Percentiles rank a stretch among this genome's conserved stretches.
Evolutionary conservation across 2,888 invertebrate species (phyloP).

Genomic region (Campoletis raptor): DNA sequence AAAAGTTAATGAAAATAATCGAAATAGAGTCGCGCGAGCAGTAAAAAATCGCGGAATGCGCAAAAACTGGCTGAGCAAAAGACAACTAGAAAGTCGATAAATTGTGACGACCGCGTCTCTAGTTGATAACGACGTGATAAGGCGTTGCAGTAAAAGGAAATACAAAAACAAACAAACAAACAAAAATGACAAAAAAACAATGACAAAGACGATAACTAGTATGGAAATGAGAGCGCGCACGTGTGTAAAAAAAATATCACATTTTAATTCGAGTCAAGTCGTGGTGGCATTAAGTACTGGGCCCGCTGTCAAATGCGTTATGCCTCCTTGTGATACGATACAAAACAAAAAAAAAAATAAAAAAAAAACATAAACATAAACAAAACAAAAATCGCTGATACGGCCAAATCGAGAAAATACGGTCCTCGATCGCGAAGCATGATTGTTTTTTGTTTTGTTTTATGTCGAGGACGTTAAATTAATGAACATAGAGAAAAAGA

Average conservation of each 20-base stretch:
- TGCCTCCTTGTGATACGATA: slow-evolving; percentile 73
- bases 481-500: slow-evolving; percentile 27
- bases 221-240: slow-evolving; percentile 57
- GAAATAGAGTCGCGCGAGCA: background rate
- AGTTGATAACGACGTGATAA: background rate
- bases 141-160: slow-evolving; percentile 51
- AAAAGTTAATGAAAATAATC: slow-evolving; percentile 38
- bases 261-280: slow-evolving; percentile 75
- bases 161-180: slow-evolving; percentile 61
- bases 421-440: slow-evolving; percentile 57
- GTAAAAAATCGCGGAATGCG: background rate
- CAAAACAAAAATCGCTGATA: slow-evolving; percentile 54
- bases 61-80: slow-evolving; percentile 6
- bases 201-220: slow-evolving; percentile 65
- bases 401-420: slow-evolving; percentile 58
- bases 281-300: slow-evolving; percentile 76
- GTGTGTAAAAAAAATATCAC: slow-evolving; percentile 64
- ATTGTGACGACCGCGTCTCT: background rate
- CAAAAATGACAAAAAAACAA: slow-evolving; percentile 51
- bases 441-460: slow-evolving; percentile 21
- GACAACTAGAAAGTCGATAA: background rate
- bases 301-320: slow-evolving; percentile 73
- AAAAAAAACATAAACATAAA: slow-evolving; percentile 39
- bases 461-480: slow-evolving; percentile 49
- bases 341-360: slow-evolving; percentile 52